Conservation (phyloP, 2,797 vertebrate species). For the Malurus splendens region DNA sequence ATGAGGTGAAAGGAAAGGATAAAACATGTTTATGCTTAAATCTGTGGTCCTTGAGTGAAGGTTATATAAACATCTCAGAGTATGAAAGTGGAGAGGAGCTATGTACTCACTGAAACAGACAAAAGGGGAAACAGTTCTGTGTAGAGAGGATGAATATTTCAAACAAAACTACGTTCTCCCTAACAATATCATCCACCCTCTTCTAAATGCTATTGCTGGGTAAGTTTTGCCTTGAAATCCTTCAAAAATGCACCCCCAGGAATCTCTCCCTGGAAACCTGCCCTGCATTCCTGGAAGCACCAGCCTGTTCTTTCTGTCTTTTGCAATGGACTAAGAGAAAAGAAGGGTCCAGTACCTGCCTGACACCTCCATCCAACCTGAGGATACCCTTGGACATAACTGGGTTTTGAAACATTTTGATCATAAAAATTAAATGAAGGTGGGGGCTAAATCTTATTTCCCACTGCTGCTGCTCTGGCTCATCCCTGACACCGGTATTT, state of each 20-base stretch:
- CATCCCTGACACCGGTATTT: background rate
- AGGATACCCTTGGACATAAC: slow-evolving; percentile 12
- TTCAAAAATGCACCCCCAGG: background rate
- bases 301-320: background rate
- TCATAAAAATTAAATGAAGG: slow-evolving; percentile 40
- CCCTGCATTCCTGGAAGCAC: background rate
- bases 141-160: background rate
- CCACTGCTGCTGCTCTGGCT: slow-evolving; percentile 14
- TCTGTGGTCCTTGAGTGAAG: background rate
- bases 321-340: background rate
- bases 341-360: background rate
- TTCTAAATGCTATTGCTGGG: background rate
- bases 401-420: slow-evolving; percentile 28
- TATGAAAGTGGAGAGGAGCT: background rate
- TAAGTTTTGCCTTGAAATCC: background rate
- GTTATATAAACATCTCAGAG: background rate
- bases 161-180: background rate
- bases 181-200: background rate
- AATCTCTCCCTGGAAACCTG: background rate
- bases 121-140: background rate
- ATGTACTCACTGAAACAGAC: background rate
- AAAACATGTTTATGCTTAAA: slow-evolving; percentile 9
- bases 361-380: background rate
- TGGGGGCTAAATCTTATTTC: slow-evolving; percentile 42
- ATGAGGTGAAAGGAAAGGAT: background rate